Conservation (phyloP, 2,113 vertebrate genomes). For the Ptychochromis oligacanthus region DNA sequence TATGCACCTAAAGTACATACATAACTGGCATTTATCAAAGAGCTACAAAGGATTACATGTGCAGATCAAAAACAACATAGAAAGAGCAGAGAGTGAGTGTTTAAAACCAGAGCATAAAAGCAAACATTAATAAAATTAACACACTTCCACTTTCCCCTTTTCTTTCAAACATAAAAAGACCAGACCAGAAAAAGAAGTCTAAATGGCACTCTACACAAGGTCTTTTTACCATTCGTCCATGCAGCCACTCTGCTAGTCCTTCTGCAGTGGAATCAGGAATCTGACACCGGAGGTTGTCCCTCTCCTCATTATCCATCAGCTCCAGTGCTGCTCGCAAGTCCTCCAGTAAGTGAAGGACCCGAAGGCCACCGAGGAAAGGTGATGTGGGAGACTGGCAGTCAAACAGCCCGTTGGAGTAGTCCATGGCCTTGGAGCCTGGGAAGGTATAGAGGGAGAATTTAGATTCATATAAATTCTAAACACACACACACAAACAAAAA, state of each 20-base stretch:
- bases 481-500: too few species aligned
- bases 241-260: conserved; percentile 89
- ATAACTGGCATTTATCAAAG: too few species aligned
- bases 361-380: conserved; percentile 91
- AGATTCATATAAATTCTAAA: not conserved
- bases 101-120: too few species aligned
- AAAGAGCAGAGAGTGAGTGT: too few species aligned
- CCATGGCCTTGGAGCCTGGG: conserved; percentile 96
- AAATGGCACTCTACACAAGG: not conserved
- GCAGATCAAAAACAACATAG: too few species aligned
- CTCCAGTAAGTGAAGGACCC: conserved; percentile 91
- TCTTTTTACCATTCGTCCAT: conserved; percentile 85
- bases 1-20: too few species aligned
- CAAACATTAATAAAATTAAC: too few species aligned
- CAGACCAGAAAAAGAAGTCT: not conserved
- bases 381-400: conserved; percentile 98
- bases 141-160: too few species aligned
- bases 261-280: conserved; percentile 90
- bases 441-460: not conserved
- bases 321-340: conserved; percentile 90
- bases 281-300: conserved; percentile 91
- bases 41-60: too few species aligned
- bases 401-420: conserved; percentile 95
- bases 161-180: not conserved
- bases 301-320: conserved; percentile 92